Base-by-base conservation (phyloP, 2,113 vertebrate genomes). In the Gnathonemus echidnorhynchus region DNA sequence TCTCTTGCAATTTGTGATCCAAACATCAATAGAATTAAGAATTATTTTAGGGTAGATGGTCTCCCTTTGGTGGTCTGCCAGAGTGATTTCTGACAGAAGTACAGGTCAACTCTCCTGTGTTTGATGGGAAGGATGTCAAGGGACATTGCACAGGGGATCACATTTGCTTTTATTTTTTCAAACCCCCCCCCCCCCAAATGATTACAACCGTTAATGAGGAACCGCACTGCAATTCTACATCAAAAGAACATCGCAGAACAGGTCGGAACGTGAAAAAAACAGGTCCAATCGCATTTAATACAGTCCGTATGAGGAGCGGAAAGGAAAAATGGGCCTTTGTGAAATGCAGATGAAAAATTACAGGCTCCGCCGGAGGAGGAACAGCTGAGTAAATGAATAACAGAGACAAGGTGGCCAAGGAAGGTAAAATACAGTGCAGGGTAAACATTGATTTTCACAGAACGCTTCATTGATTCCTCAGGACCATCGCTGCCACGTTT, bases 381-480 rank as follows among this genome's bases (percentile, higher is more conserved):
- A 89, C 70, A 89, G 46, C 88, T 89, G 88, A 89, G 27, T 49
- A 48, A 74, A 83, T 89, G 70, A 89, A 89, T 77, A 21, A 83
- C 70, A 80, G 42, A 49, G 56, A 46, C 39, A 80, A 39, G 66
- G 27, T 80, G 31, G 31, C 49, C 88, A 84, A 52, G 15, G n/a
- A 83, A 89, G 88, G 27, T 83, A 49, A 50, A 52, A 77, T 5
- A 45, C n/a, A 35, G 46, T 49, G 17, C 24, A 80, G 27, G 48
- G 48, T 80, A 89, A 80, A 89, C n/a, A 62, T 50, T 45, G 88
- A 52, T 53, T 35, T 87, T 53, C 27, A 53, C 86, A 35, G 48
- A 87, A 53, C 10, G 66, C 88, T 89, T 46, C 10, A n/a, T 56
- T 84, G 48, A 52, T 56, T 52, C 39, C 70, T 31, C 15, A 39